Percentiles rank a stretch among this genome's conserved stretches.
Conservation (phyloP, 2,797 vertebrate genomes). For the Brachyrhaphis roseni region DNA sequence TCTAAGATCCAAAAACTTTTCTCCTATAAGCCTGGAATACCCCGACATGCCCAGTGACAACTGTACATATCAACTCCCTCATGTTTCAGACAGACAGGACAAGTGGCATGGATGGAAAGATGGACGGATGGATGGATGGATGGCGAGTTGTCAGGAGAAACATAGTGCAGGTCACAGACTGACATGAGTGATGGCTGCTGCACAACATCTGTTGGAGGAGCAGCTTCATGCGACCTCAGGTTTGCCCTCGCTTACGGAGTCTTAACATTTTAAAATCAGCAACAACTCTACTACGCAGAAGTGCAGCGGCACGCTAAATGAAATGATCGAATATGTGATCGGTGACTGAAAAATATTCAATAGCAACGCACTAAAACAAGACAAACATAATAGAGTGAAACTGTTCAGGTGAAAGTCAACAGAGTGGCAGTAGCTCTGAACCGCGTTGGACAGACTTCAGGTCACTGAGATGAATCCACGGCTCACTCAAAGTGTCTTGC, state of each 20-base stretch:
- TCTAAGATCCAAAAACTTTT: conserved; percentile 3
- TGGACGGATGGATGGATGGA: background rate
- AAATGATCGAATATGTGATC: background rate
- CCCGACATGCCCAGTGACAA: background rate
- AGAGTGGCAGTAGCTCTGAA: conserved; percentile 54
- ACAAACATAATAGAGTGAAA: background rate
- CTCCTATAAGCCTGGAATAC: conserved; percentile 1
- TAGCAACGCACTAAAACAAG: background rate
- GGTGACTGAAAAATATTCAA: background rate
- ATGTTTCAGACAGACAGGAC: background rate
- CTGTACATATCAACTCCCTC: background rate
- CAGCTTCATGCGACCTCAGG: conserved; percentile 6
- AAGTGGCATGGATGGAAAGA: background rate
- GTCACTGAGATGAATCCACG: conserved; percentile 80
- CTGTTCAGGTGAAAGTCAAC: conserved; percentile 58
- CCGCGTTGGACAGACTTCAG: conserved; percentile 54
- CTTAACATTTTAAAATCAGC: background rate
- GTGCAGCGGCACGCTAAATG: background rate
- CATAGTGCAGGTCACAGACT: background rate
- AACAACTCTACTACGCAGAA: background rate
- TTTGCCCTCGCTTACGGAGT: background rate
- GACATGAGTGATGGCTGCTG: background rate
- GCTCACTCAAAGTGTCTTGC: conserved; percentile 70
- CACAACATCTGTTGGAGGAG: background rate
- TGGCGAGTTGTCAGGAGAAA: background rate